Evolutionary conservation across 2,113 vertebrate genomes (phyloP).

Genomic region (Ochotona curzoniae): DNA sequence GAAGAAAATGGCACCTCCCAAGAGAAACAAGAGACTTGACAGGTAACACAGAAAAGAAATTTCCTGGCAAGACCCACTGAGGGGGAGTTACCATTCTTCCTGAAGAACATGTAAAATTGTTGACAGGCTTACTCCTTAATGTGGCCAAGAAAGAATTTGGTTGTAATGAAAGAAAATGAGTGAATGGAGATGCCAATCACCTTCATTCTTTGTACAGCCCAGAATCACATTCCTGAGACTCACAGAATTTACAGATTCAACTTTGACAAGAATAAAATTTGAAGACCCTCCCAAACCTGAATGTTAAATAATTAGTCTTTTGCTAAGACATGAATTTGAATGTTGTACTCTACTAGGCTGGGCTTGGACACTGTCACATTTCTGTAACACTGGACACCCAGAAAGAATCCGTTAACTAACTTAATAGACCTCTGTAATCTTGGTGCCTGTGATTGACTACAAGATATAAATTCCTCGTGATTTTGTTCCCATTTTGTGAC

Average conservation of each 20-base stretch:
- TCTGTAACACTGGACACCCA: not conserved
- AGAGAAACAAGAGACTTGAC: constrained; percentile 52
- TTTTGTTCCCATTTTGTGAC: not conserved
- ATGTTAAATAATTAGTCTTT: not conserved
- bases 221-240: not conserved
- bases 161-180: constrained; percentile 21
- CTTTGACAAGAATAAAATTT: not conserved
- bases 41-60: constrained; percentile 58
- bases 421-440: not conserved
- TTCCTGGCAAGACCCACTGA: constrained; percentile 3
- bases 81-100: not conserved
- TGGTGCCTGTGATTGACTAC: not conserved
- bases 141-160: constrained; percentile 15
- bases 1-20: constrained; percentile 30
- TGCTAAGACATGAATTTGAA: not conserved
- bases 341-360: not conserved
- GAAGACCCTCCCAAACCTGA: not conserved
- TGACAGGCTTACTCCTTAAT: constrained; percentile 26
- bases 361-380: not conserved
- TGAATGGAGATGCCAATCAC: not conserved
- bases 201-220: not conserved
- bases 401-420: not conserved
- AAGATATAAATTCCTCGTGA: not conserved
- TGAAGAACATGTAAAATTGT: constrained; percentile 25
- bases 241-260: not conserved